Evolutionary conservation across 2,797 vertebrate genomes (phyloP).

Genomic region (Chelonia mydas): DNA sequence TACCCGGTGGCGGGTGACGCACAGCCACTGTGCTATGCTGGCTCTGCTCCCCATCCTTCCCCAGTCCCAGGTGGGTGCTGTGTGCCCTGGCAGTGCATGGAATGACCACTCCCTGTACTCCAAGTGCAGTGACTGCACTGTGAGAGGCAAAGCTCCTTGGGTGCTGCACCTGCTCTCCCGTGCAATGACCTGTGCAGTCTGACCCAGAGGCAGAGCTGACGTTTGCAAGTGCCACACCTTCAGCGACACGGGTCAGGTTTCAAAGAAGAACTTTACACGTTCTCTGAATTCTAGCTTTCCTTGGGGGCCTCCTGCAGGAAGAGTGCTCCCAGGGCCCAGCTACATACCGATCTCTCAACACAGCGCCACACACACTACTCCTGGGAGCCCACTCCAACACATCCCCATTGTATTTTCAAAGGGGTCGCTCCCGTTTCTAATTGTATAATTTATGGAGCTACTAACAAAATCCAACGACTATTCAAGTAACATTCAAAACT

Average conservation of each 20-base stretch:
- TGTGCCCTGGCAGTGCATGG: not conserved
- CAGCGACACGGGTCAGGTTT: not conserved
- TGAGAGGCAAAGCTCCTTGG: not conserved
- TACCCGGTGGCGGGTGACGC: not conserved
- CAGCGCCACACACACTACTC: not conserved
- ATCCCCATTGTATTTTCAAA: not conserved
- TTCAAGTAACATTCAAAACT: not conserved
- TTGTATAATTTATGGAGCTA: not conserved
- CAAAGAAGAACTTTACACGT: not conserved
- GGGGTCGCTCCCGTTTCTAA: not conserved
- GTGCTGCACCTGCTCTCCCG: not conserved
- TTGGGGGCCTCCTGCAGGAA: too few species aligned
- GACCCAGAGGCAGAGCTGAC: not conserved
- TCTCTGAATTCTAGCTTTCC: not conserved
- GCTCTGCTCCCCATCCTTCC: not conserved
- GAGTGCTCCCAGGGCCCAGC: not conserved
- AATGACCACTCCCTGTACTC: not conserved
- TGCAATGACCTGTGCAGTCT: not conserved
- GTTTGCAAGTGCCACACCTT: not conserved
- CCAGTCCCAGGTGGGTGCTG: not conserved
- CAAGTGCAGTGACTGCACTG: not conserved
- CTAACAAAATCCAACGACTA: not conserved
- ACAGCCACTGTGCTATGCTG: not conserved
- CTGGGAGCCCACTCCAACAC: not conserved
- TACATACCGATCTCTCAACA: not conserved